Percentiles rank a stretch among this genome's conserved stretches.
Evolutionary conservation across 1,140 invertebrate species (phyloP).

Genomic region (Euglossa dilemma): DNA sequence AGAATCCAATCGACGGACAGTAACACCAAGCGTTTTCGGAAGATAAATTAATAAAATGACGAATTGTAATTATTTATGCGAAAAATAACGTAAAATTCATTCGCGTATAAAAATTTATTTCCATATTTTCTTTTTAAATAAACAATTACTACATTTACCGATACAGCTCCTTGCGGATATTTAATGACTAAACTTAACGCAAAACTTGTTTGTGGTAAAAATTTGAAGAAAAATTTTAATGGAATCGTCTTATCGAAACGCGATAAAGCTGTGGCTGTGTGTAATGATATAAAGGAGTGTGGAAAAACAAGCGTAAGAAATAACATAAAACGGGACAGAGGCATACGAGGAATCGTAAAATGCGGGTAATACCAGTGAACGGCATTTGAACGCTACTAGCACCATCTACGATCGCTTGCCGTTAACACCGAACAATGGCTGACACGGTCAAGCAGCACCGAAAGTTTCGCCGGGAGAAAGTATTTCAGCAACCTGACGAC

Average conservation of each 20-base stretch:
- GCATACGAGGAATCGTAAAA: slow-evolving; percentile 28
- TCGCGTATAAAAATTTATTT: not conserved
- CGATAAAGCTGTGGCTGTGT: too few relatives aligned
- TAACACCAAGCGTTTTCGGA: not conserved
- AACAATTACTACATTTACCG: not conserved
- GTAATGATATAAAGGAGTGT: too few relatives aligned
- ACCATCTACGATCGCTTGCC: slow-evolving; percentile 71
- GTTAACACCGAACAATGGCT: slow-evolving; percentile 58
- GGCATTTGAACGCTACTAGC: slow-evolving; percentile 37
- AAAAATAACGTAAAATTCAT: not conserved
- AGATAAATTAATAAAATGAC: not conserved
- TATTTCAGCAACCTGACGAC: slow-evolving; percentile 70
- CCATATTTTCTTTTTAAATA: too few relatives aligned
- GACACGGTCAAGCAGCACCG: slow-evolving; percentile 60
- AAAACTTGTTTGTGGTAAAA: not conserved
- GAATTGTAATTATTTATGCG: not conserved
- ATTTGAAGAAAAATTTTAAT: too few relatives aligned
- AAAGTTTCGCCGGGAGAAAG: slow-evolving; percentile 32
- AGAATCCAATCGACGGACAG: slow-evolving; percentile 42
- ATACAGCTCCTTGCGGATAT: not conserved
- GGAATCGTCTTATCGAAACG: not conserved
- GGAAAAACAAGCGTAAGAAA: not conserved
- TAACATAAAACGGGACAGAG: slow-evolving; percentile 6
- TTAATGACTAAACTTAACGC: not conserved
- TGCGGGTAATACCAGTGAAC: slow-evolving; percentile 24